These are phyloP conservation scores for Muscicapa adusta DNA, from an alignment of 2,113 vertebrate genomes.

Conservation along the genomic window DNA sequence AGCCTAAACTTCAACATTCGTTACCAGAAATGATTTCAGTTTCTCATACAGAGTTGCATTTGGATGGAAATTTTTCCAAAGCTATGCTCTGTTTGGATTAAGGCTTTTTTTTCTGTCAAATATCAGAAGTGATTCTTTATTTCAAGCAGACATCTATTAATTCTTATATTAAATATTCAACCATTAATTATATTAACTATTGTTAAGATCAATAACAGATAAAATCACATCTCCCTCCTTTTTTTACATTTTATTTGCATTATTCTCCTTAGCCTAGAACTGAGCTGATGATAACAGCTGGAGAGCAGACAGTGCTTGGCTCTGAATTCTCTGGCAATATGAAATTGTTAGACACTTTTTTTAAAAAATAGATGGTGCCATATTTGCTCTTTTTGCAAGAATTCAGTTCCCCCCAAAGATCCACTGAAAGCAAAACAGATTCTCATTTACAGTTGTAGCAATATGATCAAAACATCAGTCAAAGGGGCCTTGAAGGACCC, in stretches of 20 bases:
- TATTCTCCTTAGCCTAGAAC: not conserved
- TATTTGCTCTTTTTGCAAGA: not conserved
- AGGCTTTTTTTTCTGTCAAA: not conserved
- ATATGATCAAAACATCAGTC: not conserved
- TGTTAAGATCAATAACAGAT: not conserved
- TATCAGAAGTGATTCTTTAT: not conserved
- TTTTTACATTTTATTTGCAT: not conserved
- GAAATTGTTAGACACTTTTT: not conserved
- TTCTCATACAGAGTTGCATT: not conserved
- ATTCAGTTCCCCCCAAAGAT: not conserved
- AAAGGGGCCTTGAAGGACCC: not conserved
- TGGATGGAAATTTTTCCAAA: not conserved
- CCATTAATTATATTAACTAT: not conserved
- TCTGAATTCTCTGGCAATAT: not conserved
- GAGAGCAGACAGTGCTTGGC: not conserved
- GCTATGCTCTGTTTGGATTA: not conserved
- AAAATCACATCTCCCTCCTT: not conserved
- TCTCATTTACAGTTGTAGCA: not conserved
- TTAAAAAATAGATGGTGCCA: not conserved
- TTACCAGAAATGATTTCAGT: not conserved
- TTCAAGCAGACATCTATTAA: not conserved
- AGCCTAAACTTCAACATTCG: not conserved
- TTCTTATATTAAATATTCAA: not conserved
- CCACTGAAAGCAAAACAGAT: not conserved
- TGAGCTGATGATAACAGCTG: not conserved